Base-by-base conservation (phyloP, 1,140 invertebrate genomes). In the Eubasilissa regina region DNA sequence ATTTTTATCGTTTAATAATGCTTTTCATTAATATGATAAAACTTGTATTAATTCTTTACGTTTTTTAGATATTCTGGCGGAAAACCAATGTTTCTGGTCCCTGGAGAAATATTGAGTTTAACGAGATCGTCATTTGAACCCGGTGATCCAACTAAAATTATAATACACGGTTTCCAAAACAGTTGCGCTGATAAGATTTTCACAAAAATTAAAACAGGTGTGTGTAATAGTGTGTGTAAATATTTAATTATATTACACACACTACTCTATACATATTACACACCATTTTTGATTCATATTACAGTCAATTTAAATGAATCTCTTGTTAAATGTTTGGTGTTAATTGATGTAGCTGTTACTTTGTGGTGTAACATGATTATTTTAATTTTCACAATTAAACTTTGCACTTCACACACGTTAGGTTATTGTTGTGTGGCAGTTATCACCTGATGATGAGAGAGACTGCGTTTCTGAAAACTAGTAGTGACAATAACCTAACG, bases 81-180 rank as follows among this genome's bases (percentile, higher is more conserved):
- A 35, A 70, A 13, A 12, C 51, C 47, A 4, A 56, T 62, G 60
- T 48, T 72, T 55, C 44, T 80, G 6, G 48, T 70, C 12, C 17
- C 72, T n/a, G 55, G 58, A 56, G 43, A 78, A 17, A 9, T 13
- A 25, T 19, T 21, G 0, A 79, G 64, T 75, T 8, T 77, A 4
- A 21, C 53, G 19, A 25, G 43, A 43, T 77, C 78, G 17, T 13
- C 47, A 35, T 79, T 77, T 75, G 68, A 82, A 53, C 70, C 81
- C 25, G 48, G 13, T 6, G 12, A 74, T 55, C 48, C 53, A 10
- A 75, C 53, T 12, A 82, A 79, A 75, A 55, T 82, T 58, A 75
- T 82, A 43, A 80, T 82, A 47, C 81, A 82, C 53, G 81, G 81
- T 19, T 82, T 77, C 60, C 78, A 82, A 56, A 79, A 68, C 45